Conservation (phyloP, 1,140 invertebrate species). For the Diachasma alloeum region DNA sequence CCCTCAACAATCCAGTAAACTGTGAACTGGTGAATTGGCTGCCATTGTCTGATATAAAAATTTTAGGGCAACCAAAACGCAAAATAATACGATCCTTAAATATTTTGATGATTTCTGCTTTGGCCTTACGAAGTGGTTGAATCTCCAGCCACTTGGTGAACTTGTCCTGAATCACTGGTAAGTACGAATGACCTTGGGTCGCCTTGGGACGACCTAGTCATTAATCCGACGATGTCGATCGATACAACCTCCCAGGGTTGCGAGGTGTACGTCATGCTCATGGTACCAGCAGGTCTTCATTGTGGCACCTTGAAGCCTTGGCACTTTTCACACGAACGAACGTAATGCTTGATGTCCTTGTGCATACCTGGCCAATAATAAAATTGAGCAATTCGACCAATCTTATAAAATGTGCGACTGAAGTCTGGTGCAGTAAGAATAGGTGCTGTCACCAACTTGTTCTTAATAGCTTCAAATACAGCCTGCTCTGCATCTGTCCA, state of each 20-base stretch:
- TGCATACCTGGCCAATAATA: constrained; percentile 39
- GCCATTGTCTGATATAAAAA: not conserved
- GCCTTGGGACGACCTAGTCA: not conserved
- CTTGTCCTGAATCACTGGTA: constrained; percentile 22
- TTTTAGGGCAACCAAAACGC: not conserved
- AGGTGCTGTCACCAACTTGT: not conserved
- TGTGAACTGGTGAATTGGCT: not conserved
- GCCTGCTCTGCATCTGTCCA: constrained; percentile 34
- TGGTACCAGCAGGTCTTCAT: not conserved
- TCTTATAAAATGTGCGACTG: constrained; percentile 40
- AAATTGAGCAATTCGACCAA: not conserved
- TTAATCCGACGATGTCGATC: not conserved
- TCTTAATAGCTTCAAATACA: not conserved
- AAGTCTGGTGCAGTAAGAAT: constrained; percentile 38
- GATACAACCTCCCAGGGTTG: not conserved
- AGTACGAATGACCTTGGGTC: not conserved
- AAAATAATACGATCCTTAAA: not conserved
- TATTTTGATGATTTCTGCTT: not conserved
- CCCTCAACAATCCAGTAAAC: not conserved
- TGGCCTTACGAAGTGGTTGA: not conserved
- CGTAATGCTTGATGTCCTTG: constrained; percentile 18
- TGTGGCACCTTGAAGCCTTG: not conserved
- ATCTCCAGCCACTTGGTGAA: constrained; percentile 26
- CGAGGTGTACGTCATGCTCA: not conserved
- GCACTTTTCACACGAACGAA: constrained; percentile 20